phyloP scores from a whole-genome alignment of 2,113 vertebrate genomes.

The Eurystomus gularis region DNA sequence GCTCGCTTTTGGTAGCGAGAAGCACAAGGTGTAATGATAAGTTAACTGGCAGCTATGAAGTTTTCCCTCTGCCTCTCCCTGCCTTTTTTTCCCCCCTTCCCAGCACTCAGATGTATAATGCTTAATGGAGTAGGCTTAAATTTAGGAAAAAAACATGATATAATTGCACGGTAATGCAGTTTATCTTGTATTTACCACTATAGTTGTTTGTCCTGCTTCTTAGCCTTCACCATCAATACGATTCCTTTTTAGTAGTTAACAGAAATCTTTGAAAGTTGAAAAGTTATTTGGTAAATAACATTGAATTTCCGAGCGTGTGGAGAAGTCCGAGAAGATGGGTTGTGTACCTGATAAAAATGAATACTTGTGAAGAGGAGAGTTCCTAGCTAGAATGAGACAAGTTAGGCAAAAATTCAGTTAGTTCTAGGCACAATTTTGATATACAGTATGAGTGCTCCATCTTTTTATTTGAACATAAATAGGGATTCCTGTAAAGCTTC shows the following conservation, averaged over 20 bases:
- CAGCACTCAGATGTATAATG: background rate
- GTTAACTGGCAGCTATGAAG: background rate
- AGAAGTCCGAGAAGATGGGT: background rate
- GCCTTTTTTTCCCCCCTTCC: background rate
- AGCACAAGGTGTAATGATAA: background rate
- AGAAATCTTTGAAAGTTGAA: background rate
- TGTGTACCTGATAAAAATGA: background rate
- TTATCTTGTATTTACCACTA: background rate
- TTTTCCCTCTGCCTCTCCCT: fast-evolving
- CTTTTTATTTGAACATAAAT: background rate
- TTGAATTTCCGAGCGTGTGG: too few species aligned
- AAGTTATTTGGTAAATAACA: too few species aligned
- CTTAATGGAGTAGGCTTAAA: background rate
- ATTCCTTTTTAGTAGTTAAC: background rate
- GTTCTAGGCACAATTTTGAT: background rate
- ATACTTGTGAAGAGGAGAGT: background rate
- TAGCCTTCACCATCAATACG: background rate
- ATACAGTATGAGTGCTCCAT: background rate
- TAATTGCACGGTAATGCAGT: background rate
- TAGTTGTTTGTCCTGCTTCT: background rate
- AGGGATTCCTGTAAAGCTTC: too few species aligned
- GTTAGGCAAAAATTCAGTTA: background rate
- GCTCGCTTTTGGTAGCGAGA: background rate
- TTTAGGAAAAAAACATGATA: background rate
- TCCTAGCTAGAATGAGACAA: background rate